Percentiles rank a stretch among this genome's conserved stretches.
Evolutionary conservation across 1,140 invertebrate genomes (phyloP).

Genomic region (Hycleus phaleratus): DNA sequence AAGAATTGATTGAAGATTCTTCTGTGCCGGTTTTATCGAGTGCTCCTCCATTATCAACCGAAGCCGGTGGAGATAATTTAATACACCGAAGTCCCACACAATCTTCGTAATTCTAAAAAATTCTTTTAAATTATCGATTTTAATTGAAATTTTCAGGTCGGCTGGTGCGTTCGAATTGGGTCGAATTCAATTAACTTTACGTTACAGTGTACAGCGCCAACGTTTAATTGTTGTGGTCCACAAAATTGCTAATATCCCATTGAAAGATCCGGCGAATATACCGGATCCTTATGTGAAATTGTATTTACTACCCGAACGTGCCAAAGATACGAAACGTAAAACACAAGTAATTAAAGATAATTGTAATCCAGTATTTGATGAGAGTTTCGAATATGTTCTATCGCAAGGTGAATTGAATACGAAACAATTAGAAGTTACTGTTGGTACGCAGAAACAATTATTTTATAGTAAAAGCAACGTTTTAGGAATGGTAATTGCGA

Average conservation of each 20-base stretch:
- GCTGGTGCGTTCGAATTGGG: conserved; percentile 64
- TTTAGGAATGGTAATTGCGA: conserved; percentile 61
- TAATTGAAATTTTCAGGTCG: conserved; percentile 37
- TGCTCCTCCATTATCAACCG: conserved; percentile 11
- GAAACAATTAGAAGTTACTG: conserved; percentile 67
- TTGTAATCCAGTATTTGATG: conserved; percentile 86
- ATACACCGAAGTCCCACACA: conserved; percentile 43
- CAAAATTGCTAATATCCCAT: conserved; percentile 80
- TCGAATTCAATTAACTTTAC: conserved; percentile 76
- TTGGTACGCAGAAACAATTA: conserved; percentile 76
- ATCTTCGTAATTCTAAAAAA: conserved; percentile 38
- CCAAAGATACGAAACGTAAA: conserved; percentile 84
- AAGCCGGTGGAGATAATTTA: conserved; percentile 25
- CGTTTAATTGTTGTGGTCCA: conserved; percentile 76
- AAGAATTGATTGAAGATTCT: conserved; percentile 39
- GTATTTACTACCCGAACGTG: conserved; percentile 80
- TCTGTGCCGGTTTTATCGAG: conserved; percentile 23
- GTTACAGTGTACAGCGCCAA: conserved; percentile 75
- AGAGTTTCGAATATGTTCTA: conserved; percentile 79
- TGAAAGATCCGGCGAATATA: conserved; percentile 79
- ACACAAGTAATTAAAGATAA: conserved; percentile 81
- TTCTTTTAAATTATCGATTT: background rate
- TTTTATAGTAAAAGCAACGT: conserved; percentile 67
- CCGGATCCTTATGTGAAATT: conserved; percentile 94
- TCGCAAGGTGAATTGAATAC: conserved; percentile 67